Conservation (phyloP, 2,113 vertebrate genomes). For the Nesogale talazaci region DNA sequence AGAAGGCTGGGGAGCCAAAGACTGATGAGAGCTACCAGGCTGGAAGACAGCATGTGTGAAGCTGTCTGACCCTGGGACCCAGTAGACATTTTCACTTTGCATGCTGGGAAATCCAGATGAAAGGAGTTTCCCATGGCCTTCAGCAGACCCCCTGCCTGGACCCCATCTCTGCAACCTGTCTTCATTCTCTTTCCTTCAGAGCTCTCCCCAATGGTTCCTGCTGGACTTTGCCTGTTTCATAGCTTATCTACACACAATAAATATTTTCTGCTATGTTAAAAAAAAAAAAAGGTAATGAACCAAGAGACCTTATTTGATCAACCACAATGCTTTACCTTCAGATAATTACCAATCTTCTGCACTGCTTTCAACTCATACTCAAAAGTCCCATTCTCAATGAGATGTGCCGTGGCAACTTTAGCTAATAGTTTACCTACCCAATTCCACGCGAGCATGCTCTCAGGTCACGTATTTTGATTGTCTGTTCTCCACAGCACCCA, state of each 20-base stretch:
- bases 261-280: neutral
- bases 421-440: neutral
- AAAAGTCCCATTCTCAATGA: no score
- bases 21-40: neutral
- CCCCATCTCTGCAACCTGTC: neutral
- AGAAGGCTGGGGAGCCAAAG: neutral
- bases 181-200: neutral
- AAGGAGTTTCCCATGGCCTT: neutral
- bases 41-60: rapidly evolving
- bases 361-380: no score
- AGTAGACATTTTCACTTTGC: neutral
- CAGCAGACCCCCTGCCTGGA: neutral
- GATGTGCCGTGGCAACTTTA: neutral
- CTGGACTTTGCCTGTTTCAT: neutral
- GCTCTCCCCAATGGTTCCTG: neutral
- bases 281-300: no score
- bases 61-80: neutral
- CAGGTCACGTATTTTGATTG: neutral
- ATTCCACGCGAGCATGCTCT: rapidly evolving
- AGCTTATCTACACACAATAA: neutral
- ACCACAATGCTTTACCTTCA: neutral
- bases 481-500: neutral
- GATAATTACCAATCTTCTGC: no score
- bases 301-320: neutral
- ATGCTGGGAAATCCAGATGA: neutral